Conservation (phyloP, 1,140 invertebrate species). For the Neodiprion lecontei region DNA sequence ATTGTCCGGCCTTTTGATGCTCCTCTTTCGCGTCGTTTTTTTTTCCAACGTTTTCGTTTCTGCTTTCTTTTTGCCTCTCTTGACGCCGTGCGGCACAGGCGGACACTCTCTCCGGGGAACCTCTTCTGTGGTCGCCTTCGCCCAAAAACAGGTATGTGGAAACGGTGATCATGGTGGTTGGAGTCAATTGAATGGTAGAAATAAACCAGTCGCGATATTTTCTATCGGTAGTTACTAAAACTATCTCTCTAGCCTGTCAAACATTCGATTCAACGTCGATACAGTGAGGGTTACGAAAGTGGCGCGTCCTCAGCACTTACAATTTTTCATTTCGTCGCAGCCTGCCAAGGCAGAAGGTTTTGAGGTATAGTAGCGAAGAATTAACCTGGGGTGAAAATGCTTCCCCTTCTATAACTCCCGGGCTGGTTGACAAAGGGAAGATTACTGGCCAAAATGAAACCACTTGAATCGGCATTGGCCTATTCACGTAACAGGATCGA, state of each 20-base stretch:
- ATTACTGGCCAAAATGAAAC: constrained; percentile 23
- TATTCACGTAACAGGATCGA: constrained; percentile 39
- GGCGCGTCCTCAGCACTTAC: too few species aligned
- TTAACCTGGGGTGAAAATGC: constrained; percentile 17
- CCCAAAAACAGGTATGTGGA: background rate
- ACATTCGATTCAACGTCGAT: too few species aligned
- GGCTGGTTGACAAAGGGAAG: constrained; percentile 25
- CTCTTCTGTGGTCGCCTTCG: background rate
- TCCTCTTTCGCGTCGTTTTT: background rate
- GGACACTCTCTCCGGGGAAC: background rate
- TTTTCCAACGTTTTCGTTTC: too few species aligned
- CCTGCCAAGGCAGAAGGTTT: background rate
- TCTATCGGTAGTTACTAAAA: background rate
- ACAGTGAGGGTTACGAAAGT: too few species aligned
- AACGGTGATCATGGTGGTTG: background rate
- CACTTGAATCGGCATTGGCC: constrained; percentile 17
- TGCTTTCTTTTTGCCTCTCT: too few species aligned
- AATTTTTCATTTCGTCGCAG: background rate
- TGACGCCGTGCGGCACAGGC: background rate
- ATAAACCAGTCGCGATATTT: background rate
- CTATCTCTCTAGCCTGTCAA: too few species aligned
- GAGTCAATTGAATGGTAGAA: background rate
- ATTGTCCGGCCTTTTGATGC: constrained; percentile 31
- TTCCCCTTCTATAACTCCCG: constrained; percentile 7
- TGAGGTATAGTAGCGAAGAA: background rate